These are phyloP conservation scores for Hippopotamus amphibius DNA, from an alignment of 2,113 vertebrate species.

Conservation along the genomic window DNA sequence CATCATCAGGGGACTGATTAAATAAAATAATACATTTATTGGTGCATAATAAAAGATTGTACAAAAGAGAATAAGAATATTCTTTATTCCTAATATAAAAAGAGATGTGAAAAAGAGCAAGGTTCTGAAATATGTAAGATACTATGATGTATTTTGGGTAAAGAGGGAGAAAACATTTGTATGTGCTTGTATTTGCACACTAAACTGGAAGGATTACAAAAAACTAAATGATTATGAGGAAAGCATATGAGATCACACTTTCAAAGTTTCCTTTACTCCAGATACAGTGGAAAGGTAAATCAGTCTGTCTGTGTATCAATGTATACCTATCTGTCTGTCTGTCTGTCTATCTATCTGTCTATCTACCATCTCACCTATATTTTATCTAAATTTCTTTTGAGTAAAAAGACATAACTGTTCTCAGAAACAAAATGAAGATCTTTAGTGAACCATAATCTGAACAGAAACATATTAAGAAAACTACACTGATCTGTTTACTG, in stretches of 20 bases:
- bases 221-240: neutral
- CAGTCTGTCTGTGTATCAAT: neutral
- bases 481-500: neutral
- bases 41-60: neutral
- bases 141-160: neutral
- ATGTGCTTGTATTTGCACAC: neutral
- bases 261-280: neutral
- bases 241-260: neutral
- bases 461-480: neutral
- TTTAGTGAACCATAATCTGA: neutral
- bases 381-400: neutral
- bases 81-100: neutral
- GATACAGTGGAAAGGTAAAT: neutral
- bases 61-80: neutral
- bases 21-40: neutral
- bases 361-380: neutral
- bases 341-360: neutral
- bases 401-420: neutral
- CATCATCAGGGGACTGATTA: neutral
- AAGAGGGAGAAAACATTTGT: neutral
- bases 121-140: neutral
- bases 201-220: neutral
- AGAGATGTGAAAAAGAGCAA: neutral
- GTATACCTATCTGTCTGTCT: neutral
- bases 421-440: neutral